phyloP scores from a whole-genome alignment of 2,113 vertebrate species.

The Antechinus stuartii region DNA sequence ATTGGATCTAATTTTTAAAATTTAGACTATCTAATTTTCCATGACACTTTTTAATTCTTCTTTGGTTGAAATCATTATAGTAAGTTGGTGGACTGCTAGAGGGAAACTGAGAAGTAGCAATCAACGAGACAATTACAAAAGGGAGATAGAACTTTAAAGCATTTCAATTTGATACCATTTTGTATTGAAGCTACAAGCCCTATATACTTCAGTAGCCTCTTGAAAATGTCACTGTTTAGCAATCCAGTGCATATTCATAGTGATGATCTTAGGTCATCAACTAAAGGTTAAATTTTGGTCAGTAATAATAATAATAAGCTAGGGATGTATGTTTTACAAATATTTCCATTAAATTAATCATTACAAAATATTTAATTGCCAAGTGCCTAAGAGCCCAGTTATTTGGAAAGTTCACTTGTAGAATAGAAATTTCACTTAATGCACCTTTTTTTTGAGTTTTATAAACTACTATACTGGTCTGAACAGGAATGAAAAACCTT shows the following conservation, averaged over 20 bases:
- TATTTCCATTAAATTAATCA: neutral
- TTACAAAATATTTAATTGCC: neutral
- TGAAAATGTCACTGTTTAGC: conserved; percentile 33
- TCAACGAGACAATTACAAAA: neutral
- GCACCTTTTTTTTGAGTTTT: neutral
- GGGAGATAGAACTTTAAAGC: neutral
- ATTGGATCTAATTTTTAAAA: neutral
- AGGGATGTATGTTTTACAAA: neutral
- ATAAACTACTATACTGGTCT: neutral
- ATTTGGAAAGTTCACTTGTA: neutral
- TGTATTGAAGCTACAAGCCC: neutral
- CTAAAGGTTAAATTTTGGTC: neutral
- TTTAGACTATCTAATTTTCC: neutral
- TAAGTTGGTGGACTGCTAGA: neutral
- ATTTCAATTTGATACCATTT: neutral
- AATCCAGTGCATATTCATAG: neutral
- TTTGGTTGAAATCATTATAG: neutral
- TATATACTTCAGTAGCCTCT: neutral
- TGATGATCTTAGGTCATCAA: neutral
- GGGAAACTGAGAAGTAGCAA: neutral
- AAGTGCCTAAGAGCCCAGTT: neutral
- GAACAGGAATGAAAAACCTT: neutral
- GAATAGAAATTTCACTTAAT: neutral
- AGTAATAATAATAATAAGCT: neutral
- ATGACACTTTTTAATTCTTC: conserved; percentile 13